Conservation (phyloP, 2,113 vertebrate species). For the Elephantulus edwardii region DNA sequence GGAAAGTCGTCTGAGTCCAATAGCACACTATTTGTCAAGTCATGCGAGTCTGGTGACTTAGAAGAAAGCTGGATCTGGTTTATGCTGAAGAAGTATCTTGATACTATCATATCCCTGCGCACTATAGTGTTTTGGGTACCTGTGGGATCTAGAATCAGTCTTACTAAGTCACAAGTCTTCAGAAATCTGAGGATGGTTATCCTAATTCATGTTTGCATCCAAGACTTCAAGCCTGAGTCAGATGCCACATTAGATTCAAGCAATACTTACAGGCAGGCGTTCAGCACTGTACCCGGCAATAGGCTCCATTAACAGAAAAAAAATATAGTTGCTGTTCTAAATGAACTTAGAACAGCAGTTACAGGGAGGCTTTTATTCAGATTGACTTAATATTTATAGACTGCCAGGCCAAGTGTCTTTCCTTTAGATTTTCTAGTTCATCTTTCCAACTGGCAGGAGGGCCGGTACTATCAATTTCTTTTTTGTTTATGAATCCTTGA, state of each 20-base stretch:
- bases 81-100: not conserved
- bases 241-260: not conserved
- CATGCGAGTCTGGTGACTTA: not conserved
- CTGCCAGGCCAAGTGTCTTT: not conserved
- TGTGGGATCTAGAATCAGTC: not conserved
- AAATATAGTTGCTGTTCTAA: not conserved
- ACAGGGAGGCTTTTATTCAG: not conserved
- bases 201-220: rapidly evolving
- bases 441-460: not conserved
- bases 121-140: not conserved
- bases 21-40: not conserved
- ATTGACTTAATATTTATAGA: not conserved
- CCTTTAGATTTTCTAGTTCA: not conserved
- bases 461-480: not conserved
- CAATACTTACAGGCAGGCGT: not conserved
- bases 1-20: not conserved
- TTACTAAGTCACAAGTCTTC: not conserved
- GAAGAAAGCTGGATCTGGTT: not conserved
- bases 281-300: not conserved
- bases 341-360: not conserved
- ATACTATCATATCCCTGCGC: not conserved
- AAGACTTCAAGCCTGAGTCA: not conserved
- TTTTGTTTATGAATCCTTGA: not conserved
- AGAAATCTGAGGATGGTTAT: not conserved
- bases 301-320: not conserved